phyloP scores from a whole-genome alignment of 2,888 invertebrate genomes.

The Thymelicus sylvestris region DNA sequence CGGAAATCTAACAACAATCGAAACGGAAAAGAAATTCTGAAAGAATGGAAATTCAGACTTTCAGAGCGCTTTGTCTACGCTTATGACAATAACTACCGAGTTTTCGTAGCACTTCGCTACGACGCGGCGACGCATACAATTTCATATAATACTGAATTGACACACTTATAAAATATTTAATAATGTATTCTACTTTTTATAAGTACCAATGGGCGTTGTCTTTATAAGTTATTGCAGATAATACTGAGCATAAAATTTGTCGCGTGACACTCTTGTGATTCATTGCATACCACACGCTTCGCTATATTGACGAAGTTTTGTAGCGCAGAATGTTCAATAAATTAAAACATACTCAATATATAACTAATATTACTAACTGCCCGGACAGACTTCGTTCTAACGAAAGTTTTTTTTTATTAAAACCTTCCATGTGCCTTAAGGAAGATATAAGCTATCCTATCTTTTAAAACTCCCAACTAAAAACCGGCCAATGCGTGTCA shows the following conservation, averaged over 20 bases:
- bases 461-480: no score
- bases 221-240: not conserved
- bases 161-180: not conserved
- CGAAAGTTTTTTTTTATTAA: no score
- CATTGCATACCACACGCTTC: not conserved
- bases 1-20: slow-evolving; percentile 37
- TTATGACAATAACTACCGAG: slow-evolving; percentile 12
- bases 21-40: slow-evolving; percentile 32
- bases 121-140: slow-evolving; percentile 10
- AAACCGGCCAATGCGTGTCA: no score
- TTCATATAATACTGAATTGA: not conserved
- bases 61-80: slow-evolving; percentile 26
- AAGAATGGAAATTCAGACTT: slow-evolving; percentile 34
- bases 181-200: not conserved
- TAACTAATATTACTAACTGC: no score
- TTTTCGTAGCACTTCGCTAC: slow-evolving; percentile 22
- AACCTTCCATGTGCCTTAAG: no score
- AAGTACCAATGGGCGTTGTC: not conserved
- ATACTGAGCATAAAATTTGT: not conserved
- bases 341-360: not conserved
- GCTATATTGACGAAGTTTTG: not conserved
- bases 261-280: slow-evolving; percentile 2
- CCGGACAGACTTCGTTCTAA: no score
- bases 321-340: not conserved
- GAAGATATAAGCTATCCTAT: no score